Evolutionary conservation across 1,140 invertebrate species (phyloP).

Genomic region (Drosophila takahashii): DNA sequence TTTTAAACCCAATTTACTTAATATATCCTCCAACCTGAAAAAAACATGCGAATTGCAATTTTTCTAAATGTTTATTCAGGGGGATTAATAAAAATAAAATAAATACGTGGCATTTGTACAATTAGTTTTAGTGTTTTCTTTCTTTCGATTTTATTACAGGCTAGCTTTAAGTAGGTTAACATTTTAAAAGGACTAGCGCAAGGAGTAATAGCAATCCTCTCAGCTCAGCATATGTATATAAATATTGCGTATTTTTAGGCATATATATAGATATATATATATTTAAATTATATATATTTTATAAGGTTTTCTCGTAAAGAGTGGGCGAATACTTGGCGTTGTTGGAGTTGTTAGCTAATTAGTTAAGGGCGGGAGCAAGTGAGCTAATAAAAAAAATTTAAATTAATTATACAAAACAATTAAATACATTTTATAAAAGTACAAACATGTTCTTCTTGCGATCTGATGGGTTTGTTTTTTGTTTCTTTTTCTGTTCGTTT

Average conservation of each 20-base stretch:
- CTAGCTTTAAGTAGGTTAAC: conserved; percentile 56
- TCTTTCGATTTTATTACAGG: conserved; percentile 48
- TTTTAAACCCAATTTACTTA: too few species aligned
- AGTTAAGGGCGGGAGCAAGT: conserved; percentile 54
- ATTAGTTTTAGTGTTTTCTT: conserved; percentile 33
- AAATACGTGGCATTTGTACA: conserved; percentile 51
- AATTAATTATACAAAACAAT: conserved; percentile 65
- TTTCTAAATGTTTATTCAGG: conserved; percentile 41
- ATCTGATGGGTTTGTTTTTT: conserved; percentile 30
- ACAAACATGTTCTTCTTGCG: conserved; percentile 58
- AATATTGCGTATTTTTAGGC: conserved; percentile 54
- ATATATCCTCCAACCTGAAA: not conserved
- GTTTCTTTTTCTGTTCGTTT: conserved; percentile 20
- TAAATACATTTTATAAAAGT: conserved; percentile 76
- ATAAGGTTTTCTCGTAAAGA: conserved; percentile 42
- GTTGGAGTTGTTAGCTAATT: conserved; percentile 50
- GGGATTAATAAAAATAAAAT: conserved; percentile 44
- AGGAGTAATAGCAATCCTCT: conserved; percentile 65
- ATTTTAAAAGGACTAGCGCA: conserved; percentile 75
- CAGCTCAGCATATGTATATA: conserved; percentile 71
- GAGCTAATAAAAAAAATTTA: conserved; percentile 68
- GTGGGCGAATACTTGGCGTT: conserved; percentile 53
- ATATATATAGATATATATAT: too few species aligned
- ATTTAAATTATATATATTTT: conserved; percentile 29
- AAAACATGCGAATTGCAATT: conserved; percentile 17